These are phyloP conservation scores for Semaprochilodus insignis DNA, from an alignment of 2,797 vertebrate species.

Conservation along the genomic window DNA sequence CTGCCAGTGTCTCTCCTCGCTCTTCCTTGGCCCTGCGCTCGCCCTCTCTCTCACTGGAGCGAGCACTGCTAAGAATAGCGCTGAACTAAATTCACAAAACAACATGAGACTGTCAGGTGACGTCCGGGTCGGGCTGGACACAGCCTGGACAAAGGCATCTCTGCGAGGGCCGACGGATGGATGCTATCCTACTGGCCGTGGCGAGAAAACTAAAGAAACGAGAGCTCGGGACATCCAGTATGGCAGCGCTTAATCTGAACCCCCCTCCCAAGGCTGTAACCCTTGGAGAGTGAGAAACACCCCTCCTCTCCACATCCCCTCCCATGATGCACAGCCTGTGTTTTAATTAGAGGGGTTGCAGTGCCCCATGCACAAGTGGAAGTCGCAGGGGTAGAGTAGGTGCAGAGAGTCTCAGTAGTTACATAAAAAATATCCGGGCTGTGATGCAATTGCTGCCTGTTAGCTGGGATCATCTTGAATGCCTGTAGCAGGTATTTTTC, in stretches of 20 bases:
- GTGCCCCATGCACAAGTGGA: slow-evolving; percentile 35
- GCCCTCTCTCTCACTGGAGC: slow-evolving; percentile 56
- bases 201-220: slow-evolving; percentile 22
- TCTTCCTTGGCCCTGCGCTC: slow-evolving; percentile 17
- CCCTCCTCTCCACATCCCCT: slow-evolving; percentile 16
- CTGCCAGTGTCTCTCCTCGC: slow-evolving; percentile 70
- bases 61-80: slow-evolving; percentile 91
- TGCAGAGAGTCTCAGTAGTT: not conserved
- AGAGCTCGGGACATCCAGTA: slow-evolving; percentile 23
- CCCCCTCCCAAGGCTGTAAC: slow-evolving; percentile 52
- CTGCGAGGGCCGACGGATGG: slow-evolving; percentile 61
- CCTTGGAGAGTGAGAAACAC: slow-evolving; percentile 53
- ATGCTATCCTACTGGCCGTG: slow-evolving; percentile 42
- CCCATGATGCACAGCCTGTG: not conserved
- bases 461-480: slow-evolving; percentile 53
- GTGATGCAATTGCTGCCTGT: slow-evolving; percentile 41
- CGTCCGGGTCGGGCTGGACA: slow-evolving; percentile 75
- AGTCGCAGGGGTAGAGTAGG: slow-evolving; percentile 12
- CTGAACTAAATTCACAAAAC: slow-evolving; percentile 92
- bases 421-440: slow-evolving; percentile 39
- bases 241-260: not conserved
- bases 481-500: slow-evolving; percentile 46
- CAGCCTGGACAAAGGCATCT: slow-evolving; percentile 53
- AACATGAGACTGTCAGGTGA: slow-evolving; percentile 96
- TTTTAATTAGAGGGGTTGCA: not conserved